Conservation (phyloP, 2,797 vertebrate species). For the Onychomys torridus region DNA sequence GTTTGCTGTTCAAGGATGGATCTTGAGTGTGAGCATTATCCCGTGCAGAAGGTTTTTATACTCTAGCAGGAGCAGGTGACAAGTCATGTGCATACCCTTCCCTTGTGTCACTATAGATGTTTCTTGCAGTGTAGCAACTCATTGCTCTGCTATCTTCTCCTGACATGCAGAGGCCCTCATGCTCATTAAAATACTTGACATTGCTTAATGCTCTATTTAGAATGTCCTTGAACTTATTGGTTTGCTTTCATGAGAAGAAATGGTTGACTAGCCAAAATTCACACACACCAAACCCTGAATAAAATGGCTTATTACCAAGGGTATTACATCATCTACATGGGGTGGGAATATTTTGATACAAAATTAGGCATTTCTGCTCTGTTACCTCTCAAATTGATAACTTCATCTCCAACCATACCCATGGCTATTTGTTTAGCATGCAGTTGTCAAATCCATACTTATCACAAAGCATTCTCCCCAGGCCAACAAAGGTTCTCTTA, state of each 20-base stretch:
- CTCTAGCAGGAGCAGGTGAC: neutral
- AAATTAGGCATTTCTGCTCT: neutral
- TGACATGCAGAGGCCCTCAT: neutral
- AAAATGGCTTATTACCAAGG: neutral
- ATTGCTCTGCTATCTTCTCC: neutral
- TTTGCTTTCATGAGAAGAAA: conserved; percentile 35
- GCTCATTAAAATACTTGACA: conserved; percentile 38
- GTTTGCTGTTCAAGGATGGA: neutral
- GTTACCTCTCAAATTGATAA: neutral
- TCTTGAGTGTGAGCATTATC: neutral
- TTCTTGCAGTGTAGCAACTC: neutral
- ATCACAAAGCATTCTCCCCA: neutral
- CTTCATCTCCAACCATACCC: neutral
- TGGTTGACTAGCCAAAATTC: neutral
- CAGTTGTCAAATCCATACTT: neutral
- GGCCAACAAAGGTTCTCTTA: neutral
- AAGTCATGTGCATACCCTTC: neutral
- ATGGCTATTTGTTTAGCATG: neutral
- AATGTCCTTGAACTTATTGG: neutral
- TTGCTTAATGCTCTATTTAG: neutral
- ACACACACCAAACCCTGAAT: neutral
- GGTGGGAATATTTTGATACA: neutral
- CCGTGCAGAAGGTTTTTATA: neutral
- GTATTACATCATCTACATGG: neutral
- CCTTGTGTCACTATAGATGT: neutral